A percentile compares a stretch with the other conserved stretches of the same genome.
Evolutionary conservation across 2,797 vertebrate genomes (phyloP).

Genomic region (Rousettus madagascariensis): DNA sequence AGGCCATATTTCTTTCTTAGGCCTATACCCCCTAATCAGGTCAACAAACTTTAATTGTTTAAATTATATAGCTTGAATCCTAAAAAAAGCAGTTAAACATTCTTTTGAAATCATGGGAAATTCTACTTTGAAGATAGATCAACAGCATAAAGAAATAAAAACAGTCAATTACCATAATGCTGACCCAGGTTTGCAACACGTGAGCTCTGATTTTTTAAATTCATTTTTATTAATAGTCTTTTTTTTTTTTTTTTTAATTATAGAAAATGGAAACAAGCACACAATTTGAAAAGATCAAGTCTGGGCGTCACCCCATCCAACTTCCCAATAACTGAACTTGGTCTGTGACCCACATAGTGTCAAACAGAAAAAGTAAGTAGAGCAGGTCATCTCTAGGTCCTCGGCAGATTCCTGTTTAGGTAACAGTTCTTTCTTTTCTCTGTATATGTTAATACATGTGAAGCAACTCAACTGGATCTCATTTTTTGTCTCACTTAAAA

Average conservation of each 20-base stretch:
- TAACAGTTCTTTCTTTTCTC: not conserved
- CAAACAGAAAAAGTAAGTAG: not conserved
- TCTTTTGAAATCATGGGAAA: not conserved
- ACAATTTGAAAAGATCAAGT: not conserved
- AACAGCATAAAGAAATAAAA: not conserved
- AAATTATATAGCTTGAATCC: not conserved
- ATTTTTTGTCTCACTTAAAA: not conserved
- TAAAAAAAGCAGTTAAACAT: conserved; percentile 29
- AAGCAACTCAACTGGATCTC: not conserved
- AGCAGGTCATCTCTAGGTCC: not conserved
- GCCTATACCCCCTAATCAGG: not conserved
- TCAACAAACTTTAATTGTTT: not conserved
- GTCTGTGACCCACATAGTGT: not conserved
- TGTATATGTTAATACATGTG: not conserved
- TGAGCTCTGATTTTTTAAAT: not conserved
- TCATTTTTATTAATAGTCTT: not conserved
- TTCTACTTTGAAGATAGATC: not conserved
- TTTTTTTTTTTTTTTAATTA: not conserved
- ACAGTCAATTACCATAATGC: not conserved
- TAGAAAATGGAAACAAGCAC: not conserved
- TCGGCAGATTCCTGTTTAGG: not conserved
- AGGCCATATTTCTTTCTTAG: not conserved
- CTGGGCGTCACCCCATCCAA: not conserved
- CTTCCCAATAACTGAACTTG: not conserved
- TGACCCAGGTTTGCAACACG: not conserved